These are phyloP conservation scores for Acheta domesticus DNA, from an alignment of 2,888 invertebrate genomes.

Conservation along the genomic window DNA sequence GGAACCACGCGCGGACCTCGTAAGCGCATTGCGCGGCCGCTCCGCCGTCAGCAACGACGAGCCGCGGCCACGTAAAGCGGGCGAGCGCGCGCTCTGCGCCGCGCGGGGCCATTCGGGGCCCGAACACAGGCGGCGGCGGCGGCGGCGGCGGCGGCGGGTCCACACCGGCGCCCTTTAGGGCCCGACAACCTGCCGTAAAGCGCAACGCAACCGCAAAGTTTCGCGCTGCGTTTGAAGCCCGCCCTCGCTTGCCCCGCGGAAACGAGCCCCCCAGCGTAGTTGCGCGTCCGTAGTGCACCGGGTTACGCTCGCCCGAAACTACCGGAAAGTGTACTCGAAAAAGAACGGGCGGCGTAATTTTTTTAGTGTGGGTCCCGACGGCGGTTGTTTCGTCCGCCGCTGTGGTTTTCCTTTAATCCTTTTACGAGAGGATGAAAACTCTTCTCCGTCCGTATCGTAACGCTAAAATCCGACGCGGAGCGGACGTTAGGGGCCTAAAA, in stretches of 20 bases:
- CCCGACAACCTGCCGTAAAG: slow-evolving; percentile 5
- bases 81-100: not conserved
- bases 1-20: not conserved
- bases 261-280: too few relatives aligned
- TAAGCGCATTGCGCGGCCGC: not conserved
- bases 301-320: slow-evolving; percentile 5
- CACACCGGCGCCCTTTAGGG: not conserved
- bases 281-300: not conserved
- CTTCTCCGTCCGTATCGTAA: not conserved
- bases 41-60: not conserved
- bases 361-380: not conserved
- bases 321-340: not conserved
- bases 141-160: not conserved
- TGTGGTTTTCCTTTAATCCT: slow-evolving; percentile 18
- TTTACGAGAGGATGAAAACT: slow-evolving; percentile 18
- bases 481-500: not conserved
- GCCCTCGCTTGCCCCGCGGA: not conserved
- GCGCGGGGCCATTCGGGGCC: not conserved
- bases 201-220: not conserved
- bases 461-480: not conserved
- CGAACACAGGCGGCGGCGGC: not conserved
- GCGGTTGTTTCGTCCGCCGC: not conserved
- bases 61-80: not conserved
- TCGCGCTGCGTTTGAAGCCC: not conserved
- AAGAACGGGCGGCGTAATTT: not conserved